These are phyloP conservation scores for Urechis unicinctus DNA, from an alignment of 2,888 invertebrate genomes.

Conservation along the genomic window DNA sequence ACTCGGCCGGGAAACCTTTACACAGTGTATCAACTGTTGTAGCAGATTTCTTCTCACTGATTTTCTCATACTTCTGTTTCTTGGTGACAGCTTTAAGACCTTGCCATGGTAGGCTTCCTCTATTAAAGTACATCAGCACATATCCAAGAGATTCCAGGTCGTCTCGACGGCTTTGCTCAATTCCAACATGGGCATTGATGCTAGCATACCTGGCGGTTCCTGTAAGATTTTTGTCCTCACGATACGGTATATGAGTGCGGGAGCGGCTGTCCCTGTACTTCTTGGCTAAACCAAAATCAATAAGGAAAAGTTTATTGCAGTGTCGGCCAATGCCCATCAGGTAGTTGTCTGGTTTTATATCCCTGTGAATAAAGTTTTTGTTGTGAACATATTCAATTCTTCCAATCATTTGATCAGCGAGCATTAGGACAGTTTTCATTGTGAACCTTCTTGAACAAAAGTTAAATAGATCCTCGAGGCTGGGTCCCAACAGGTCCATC, in stretches of 20 bases:
- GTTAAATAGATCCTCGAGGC: neutral
- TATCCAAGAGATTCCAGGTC: slow-evolving; percentile 94
- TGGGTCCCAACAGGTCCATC: neutral
- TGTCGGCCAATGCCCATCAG: slow-evolving; percentile 52
- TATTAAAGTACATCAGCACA: slow-evolving; percentile 4
- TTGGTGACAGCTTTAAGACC: slow-evolving; percentile 5
- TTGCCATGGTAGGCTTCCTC: slow-evolving; percentile 3
- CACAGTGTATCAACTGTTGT: slow-evolving; percentile 2
- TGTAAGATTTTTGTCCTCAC: slow-evolving; percentile 45
- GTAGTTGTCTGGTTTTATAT: slow-evolving; percentile 55
- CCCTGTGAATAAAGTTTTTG: slow-evolving; percentile 96
- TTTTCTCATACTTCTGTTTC: slow-evolving; percentile 6
- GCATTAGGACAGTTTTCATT: neutral
- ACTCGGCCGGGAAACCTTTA: slow-evolving; percentile 93
- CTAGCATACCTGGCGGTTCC: slow-evolving; percentile 4
- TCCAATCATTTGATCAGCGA: slow-evolving; percentile 56
- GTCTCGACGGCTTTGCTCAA: slow-evolving; percentile 95
- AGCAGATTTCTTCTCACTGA: slow-evolving; percentile 4
- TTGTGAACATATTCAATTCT: slow-evolving; percentile 96
- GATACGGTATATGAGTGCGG: slow-evolving; percentile 85
- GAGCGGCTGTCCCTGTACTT: slow-evolving; percentile 92
- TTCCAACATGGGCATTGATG: slow-evolving; percentile 71
- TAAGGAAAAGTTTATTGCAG: slow-evolving; percentile 69
- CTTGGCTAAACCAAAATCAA: slow-evolving; percentile 98
- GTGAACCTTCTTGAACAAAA: neutral